Base-by-base conservation (phyloP, 2,888 invertebrate genomes). In the Lithophane socia region DNA sequence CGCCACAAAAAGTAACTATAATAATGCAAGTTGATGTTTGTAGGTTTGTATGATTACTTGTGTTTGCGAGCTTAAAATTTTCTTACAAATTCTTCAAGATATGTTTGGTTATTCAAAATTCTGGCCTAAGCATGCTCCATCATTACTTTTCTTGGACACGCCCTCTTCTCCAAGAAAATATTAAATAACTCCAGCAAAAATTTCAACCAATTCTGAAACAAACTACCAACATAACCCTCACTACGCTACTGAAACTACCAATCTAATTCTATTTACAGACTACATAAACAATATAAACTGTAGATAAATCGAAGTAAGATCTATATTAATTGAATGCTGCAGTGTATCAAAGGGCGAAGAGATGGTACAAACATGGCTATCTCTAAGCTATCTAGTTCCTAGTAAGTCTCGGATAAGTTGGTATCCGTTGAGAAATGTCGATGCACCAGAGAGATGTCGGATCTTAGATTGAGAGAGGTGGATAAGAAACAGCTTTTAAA, bases 301-400 rank as follows among this genome's bases (percentile, higher is more conserved):
- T 63, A 44, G 68, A 56, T 24, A 77, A 72, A 85, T 82, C 56
- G 77, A 65, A 61, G 29, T 49, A 4, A 49, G n/a, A 85, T 71
- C 73, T 49, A 75, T 61, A 80, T 80, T 82, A 79, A 85, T 82
- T 85, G 72, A 44, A 56, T 29, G 54, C 24, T 21, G 73, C 69
- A 68, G 75, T 73, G 65, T 80, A 77, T 80, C 86, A 77, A 77
- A 86, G 77, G 79, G 74, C 81, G 67, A 44, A 68, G 78, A 77
- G 65, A 73, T 49, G 63, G 56, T 68, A 71, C 72, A 72, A 78
- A 78, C 73, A 42, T 61, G 83, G 66, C 79, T 74, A 76, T 74
- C 71, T 49, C 18, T 18, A 65, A 77, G 63, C 75, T 80, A 79
- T 77, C 74, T 61, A 76, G 69, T 75, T 85, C 61, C 64, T 37